Percentiles rank a stretch among this genome's conserved stretches.
These are phyloP conservation scores for Altica lythri DNA, from an alignment of 2,888 invertebrate genomes.

Conservation along the genomic window DNA sequence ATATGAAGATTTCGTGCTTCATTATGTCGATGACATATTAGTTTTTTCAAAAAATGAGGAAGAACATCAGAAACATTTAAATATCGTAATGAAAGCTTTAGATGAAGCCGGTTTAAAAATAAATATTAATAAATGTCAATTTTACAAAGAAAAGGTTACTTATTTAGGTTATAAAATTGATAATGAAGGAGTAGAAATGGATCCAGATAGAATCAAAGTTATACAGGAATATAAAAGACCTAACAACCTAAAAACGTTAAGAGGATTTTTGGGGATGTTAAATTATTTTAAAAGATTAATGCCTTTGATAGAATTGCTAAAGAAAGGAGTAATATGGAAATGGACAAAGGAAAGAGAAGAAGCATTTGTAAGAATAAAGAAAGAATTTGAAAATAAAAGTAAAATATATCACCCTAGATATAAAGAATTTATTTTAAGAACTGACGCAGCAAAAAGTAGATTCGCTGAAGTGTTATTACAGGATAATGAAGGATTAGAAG, in stretches of 20 bases:
- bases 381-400: slow-evolving; percentile 4
- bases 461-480: slow-evolving; percentile 14
- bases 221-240: slow-evolving; percentile 40
- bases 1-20: too few relatives aligned
- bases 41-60: too few relatives aligned
- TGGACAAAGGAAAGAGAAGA: too few relatives aligned
- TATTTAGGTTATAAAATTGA: slow-evolving; percentile 11
- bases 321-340: too few relatives aligned
- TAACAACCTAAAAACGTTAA: slow-evolving; percentile 37
- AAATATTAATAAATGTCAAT: not conserved
- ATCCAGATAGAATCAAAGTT: slow-evolving; percentile 34
- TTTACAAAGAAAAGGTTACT: not conserved
- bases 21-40: too few relatives aligned
- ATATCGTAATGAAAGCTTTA: too few relatives aligned
- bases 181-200: slow-evolving; percentile 38
- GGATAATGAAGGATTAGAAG: not conserved
- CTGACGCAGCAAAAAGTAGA: slow-evolving; percentile 10
- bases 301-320: slow-evolving; percentile 3
- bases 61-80: too few relatives aligned
- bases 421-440: slow-evolving; percentile 5
- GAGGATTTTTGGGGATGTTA: slow-evolving; percentile 43
- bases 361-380: not conserved
- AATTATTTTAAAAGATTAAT: slow-evolving; percentile 19
- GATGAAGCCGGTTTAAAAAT: too few relatives aligned
- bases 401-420: slow-evolving; percentile 15